Percentiles rank a stretch among this genome's conserved stretches.
Conservation (phyloP, 1,140 invertebrate genomes). For the Periplaneta americana region DNA sequence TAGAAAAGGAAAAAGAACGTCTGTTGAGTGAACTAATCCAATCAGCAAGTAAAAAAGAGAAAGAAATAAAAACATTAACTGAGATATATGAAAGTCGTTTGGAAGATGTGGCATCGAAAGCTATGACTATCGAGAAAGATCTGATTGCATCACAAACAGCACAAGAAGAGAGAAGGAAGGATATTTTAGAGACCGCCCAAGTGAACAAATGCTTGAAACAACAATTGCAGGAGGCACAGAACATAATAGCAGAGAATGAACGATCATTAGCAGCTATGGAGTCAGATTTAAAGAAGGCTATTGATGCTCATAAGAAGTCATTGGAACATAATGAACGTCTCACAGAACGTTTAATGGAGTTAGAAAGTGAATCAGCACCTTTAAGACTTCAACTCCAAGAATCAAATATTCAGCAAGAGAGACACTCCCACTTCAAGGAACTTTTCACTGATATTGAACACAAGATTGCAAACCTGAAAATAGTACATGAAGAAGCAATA, state of each 20-base stretch:
- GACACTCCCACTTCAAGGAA: neutral
- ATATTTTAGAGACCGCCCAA: neutral
- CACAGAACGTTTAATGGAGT: neutral
- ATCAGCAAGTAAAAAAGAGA: neutral
- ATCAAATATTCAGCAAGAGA: neutral
- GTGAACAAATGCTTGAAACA: neutral
- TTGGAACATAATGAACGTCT: neutral
- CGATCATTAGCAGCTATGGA: neutral
- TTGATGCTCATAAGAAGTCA: neutral
- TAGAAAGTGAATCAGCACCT: neutral
- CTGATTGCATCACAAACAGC: neutral
- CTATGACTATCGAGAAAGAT: neutral
- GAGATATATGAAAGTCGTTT: neutral
- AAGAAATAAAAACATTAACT: neutral
- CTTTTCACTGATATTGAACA: neutral
- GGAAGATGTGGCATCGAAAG: neutral
- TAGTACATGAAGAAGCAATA: neutral
- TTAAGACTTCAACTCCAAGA: neutral
- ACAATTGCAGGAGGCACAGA: neutral
- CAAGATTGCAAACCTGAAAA: neutral
- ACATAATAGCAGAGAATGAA: neutral
- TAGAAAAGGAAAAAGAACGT: neutral
- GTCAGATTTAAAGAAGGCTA: neutral
- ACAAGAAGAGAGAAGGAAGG: neutral
- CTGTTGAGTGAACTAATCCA: neutral